Evolutionary conservation across 2,113 vertebrate species (phyloP).

Genomic region (Taurulus bubalis): DNA sequence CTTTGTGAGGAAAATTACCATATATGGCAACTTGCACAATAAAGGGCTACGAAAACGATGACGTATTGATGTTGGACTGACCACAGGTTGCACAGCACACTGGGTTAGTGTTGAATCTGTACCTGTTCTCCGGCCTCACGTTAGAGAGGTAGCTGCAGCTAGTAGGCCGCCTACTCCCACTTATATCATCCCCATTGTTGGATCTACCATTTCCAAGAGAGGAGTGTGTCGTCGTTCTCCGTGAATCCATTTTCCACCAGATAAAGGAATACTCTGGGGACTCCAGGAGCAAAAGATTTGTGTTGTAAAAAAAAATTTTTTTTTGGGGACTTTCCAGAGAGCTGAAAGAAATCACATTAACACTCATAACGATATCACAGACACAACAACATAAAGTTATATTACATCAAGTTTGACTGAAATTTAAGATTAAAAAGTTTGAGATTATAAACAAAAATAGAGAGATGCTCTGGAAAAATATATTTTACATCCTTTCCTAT

Average conservation of each 20-base stretch:
- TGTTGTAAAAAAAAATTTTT: too few species aligned
- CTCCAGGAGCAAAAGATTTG: conserved; percentile 17
- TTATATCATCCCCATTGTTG: conserved; percentile 68
- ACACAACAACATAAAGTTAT: background rate
- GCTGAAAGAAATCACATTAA: conserved; percentile 30
- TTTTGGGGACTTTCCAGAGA: background rate
- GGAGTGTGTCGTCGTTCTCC: conserved; percentile 78
- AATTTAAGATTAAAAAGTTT: background rate
- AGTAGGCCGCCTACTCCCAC: conserved; percentile 73
- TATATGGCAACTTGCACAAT: too few species aligned
- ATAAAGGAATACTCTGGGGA: background rate
- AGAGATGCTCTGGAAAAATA: conserved; percentile 12
- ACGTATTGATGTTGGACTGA: background rate
- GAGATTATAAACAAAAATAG: background rate
- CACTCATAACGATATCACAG: background rate
- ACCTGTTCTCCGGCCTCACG: conserved; percentile 92
- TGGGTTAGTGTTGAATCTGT: conserved; percentile 18
- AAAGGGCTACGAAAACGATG: background rate
- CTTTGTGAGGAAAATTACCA: too few species aligned
- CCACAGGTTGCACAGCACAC: background rate
- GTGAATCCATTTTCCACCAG: conserved; percentile 85
- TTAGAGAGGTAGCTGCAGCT: conserved; percentile 89
- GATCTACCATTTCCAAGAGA: conserved; percentile 73
- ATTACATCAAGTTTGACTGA: background rate
- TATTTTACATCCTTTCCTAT: background rate